Evolutionary conservation across 37 sponge, comb jelly and placozoan species (phyloP).

Genomic region (Diacarnus erythraeanus): DNA sequence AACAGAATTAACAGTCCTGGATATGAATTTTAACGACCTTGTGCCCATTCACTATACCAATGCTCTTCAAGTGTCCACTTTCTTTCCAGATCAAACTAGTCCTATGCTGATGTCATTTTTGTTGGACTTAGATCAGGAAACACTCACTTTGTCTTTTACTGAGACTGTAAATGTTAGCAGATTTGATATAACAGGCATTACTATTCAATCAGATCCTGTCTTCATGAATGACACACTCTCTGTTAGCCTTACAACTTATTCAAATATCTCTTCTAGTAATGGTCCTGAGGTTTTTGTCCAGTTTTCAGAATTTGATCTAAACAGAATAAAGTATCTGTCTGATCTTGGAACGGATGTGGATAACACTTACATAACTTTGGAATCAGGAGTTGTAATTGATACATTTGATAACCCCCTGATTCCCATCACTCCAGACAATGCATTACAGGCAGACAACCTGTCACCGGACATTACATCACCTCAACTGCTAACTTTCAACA

Average conservation of each 20-base stretch:
- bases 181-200: slow-evolving; percentile 25
- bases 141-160: slow-evolving; percentile 65
- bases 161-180: slow-evolving; percentile 84
- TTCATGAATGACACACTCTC: slow-evolving; percentile 3
- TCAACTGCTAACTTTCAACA: slow-evolving; percentile 40
- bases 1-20: slow-evolving; percentile 43
- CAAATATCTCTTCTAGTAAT: slow-evolving; percentile 21
- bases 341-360: slow-evolving; percentile 59
- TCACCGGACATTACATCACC: slow-evolving; percentile 62
- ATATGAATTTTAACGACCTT: slow-evolving; percentile 64
- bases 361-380: slow-evolving; percentile 68
- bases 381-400: slow-evolving; percentile 41
- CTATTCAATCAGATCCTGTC: slow-evolving; percentile 35
- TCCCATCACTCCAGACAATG: slow-evolving; percentile 14
- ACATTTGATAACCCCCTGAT: slow-evolving; percentile 68
- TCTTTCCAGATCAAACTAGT: slow-evolving; percentile 51
- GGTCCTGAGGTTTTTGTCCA: slow-evolving; percentile 31
- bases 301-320: slow-evolving; percentile 61
- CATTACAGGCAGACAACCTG: slow-evolving; percentile 35
- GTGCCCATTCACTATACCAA: slow-evolving; percentile 8
- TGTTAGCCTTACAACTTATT: slow-evolving; percentile 15
- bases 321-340: slow-evolving; percentile 62
- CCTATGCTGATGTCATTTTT: slow-evolving; percentile 65
- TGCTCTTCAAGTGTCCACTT: slow-evolving; percentile 37
- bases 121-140: slow-evolving; percentile 59